These are phyloP conservation scores for Solenopsis fugax DNA, from an alignment of 1,140 invertebrate species.

Conservation along the genomic window DNA sequence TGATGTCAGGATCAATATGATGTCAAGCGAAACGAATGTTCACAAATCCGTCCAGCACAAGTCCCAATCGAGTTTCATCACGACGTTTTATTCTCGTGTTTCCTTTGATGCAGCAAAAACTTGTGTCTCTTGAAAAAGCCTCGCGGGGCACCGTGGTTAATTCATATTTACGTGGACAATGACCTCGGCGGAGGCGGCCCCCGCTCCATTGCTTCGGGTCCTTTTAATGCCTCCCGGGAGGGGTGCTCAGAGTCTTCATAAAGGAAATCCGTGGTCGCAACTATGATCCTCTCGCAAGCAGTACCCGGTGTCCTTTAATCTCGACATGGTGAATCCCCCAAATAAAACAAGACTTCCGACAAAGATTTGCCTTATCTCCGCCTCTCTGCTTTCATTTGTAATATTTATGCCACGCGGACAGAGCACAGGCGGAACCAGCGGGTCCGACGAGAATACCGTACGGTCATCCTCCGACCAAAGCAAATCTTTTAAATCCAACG, in stretches of 20 bases:
- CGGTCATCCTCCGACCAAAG: background rate
- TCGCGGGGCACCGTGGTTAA: background rate
- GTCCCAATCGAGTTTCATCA: conserved; percentile 6
- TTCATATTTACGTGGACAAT: conserved; percentile 47
- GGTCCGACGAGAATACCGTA: background rate
- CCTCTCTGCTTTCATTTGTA: conserved; percentile 52
- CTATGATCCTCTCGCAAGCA: conserved; percentile 38
- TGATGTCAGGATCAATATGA: background rate
- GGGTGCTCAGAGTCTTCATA: conserved; percentile 45
- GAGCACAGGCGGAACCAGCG: too few species aligned
- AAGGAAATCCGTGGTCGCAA: conserved; percentile 51
- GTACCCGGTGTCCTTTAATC: conserved; percentile 32
- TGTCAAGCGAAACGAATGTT: background rate
- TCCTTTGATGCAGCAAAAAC: background rate
- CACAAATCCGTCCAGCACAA: background rate
- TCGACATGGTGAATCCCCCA: conserved; percentile 18
- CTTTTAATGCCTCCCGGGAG: conserved; percentile 36
- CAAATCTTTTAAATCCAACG: background rate
- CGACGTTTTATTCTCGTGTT: too few species aligned
- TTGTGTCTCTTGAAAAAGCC: conserved; percentile 6
- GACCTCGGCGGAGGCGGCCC: background rate
- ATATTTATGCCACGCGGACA: conserved; percentile 39
- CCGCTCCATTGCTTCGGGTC: conserved; percentile 25
- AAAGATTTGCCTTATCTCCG: conserved; percentile 52
- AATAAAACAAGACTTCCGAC: conserved; percentile 47